A percentile compares a stretch with the other conserved stretches of the same genome.
Evolutionary conservation across 2,888 invertebrate genomes (phyloP).

Genomic region (Colletes collaris): DNA sequence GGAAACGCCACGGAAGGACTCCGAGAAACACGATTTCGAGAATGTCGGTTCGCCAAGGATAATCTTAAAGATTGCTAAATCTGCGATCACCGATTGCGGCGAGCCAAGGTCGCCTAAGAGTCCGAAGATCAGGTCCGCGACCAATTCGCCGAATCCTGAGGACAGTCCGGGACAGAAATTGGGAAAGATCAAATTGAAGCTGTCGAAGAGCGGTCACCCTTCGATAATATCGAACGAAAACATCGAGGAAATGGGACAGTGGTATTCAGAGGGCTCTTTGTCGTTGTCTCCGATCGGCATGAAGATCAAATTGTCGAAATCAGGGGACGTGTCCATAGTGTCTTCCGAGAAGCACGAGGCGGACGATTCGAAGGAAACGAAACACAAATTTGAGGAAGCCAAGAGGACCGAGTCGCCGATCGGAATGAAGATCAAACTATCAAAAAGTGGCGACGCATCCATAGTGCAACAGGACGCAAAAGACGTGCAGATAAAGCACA

Average conservation of each 20-base stretch:
- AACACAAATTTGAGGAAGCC: conserved; percentile 70
- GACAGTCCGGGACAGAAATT: conserved; percentile 83
- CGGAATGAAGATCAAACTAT: conserved; percentile 74
- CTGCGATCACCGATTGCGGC: conserved; percentile 79
- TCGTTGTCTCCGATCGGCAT: conserved; percentile 77
- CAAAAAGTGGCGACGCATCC: conserved; percentile 69
- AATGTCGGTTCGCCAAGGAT: conserved; percentile 81
- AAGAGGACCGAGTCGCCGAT: conserved; percentile 70
- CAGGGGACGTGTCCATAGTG: conserved; percentile 74
- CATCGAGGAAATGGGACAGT: conserved; percentile 74
- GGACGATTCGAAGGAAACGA: conserved; percentile 69
- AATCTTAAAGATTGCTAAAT: conserved; percentile 81
- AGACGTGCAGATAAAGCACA: conserved; percentile 62
- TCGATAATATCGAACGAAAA: conserved; percentile 81
- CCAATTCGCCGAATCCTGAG: conserved; percentile 81
- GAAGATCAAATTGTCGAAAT: conserved; percentile 77
- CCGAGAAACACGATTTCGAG: conserved; percentile 76
- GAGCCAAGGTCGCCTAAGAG: conserved; percentile 81
- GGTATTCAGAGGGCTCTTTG: conserved; percentile 76
- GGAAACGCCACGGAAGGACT: conserved; percentile 77
- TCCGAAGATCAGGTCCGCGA: conserved; percentile 80
- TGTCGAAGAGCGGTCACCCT: conserved; percentile 83
- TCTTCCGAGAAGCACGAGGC: conserved; percentile 72
- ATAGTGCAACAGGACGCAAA: conserved; percentile 70
- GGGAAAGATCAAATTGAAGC: conserved; percentile 84